Percentiles rank a stretch among this genome's conserved stretches.
Evolutionary conservation across 2,888 invertebrate genomes (phyloP).

Genomic region (Drosophila pegasa): DNA sequence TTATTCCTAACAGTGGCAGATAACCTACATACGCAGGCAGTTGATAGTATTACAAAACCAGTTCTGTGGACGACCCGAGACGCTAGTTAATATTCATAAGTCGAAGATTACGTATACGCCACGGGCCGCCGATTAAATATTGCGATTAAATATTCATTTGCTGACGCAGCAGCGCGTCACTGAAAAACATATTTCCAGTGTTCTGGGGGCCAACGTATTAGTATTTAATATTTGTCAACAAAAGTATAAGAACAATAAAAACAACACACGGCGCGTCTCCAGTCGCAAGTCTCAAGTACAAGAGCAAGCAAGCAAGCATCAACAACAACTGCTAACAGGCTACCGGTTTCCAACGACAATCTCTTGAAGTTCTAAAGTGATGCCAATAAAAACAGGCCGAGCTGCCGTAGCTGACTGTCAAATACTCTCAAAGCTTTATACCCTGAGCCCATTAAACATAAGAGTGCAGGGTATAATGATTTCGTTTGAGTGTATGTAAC

Average conservation of each 20-base stretch:
- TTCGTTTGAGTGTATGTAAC: too few species aligned
- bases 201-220: conserved; percentile 31
- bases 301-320: conserved; percentile 26
- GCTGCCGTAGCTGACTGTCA: neutral
- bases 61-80: conserved; percentile 9
- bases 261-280: conserved; percentile 35
- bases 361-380: conserved; percentile 44
- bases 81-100: conserved; percentile 62
- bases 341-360: conserved; percentile 61
- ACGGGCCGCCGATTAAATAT: conserved; percentile 61
- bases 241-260: conserved; percentile 25
- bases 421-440: conserved; percentile 21
- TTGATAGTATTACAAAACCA: conserved; percentile 11
- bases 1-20: neutral
- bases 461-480: too few species aligned
- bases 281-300: conserved; percentile 47
- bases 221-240: conserved; percentile 64
- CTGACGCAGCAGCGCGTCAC: conserved; percentile 75
- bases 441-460: too few species aligned
- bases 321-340: conserved; percentile 43
- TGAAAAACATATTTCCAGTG: conserved; percentile 51
- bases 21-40: conserved; percentile 24
- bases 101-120: conserved; percentile 57
- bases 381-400: conserved; percentile 21
- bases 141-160: conserved; percentile 76